Base-by-base conservation (phyloP, 2,888 invertebrate genomes). In the Coremacera marginata region DNA sequence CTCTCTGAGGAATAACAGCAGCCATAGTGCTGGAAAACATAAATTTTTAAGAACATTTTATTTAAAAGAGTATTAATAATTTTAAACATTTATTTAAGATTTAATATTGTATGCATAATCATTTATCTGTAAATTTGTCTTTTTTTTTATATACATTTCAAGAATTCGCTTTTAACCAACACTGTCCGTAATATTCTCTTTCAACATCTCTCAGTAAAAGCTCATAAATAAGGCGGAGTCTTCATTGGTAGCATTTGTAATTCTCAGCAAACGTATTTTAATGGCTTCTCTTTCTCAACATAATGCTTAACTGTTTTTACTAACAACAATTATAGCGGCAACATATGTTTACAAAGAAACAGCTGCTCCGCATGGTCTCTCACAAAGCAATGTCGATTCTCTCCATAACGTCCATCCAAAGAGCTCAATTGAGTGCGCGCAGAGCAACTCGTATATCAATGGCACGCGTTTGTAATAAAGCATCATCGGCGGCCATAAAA, bases 401-500 rank as follows among this genome's bases (percentile, higher is more conserved):
- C 19, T 22, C 52, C 9, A 9, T 27, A 49, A 22, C 57, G 51
- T 3, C 19, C 60, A 37, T 14, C 27, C 19, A 22, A 60, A 25
- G 22, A 63, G 70, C 25, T 25, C 37, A 81, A 84, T 82, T n/a
- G 82, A 81, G 81, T 78, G 55, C 75, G 75, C 79, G 78, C 79
- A 78, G 68, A 62, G 60, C 60, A 55, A 76, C 78, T 71, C 62
- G 7, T 70, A 37, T 57, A 75, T 78, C 79, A 82, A 80, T 80
- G 78, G 82, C 81, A 81, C 80, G 68, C 80, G 79, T 78, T 80
- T 82, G 87, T 84, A 86, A 89, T 89, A 89, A 89, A 89, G 85
- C 88, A 89, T 89, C 86, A 84, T 84, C 82, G 84, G 85, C 86
- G 85, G 87, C 86, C 87, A 89, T 89, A 89, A 89, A 89, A 84